Evolutionary conservation across 1,140 invertebrate genomes (phyloP), one percentile per base, ranked within the genome.

Genomic region (Metaphire vulgaris): DNA sequence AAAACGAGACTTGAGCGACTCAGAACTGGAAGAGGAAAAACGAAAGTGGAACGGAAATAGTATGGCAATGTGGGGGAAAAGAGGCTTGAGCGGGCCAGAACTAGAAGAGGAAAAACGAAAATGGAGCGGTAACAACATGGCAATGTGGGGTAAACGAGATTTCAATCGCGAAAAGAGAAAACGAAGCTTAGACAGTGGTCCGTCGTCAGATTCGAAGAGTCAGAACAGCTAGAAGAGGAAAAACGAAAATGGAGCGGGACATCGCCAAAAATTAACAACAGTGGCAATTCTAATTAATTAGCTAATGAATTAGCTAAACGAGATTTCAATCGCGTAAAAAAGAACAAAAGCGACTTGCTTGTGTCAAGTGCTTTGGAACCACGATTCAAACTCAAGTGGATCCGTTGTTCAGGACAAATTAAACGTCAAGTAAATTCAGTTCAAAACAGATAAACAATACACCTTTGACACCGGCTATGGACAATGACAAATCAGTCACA

Each of bases 11-110:
- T 12, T 30, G 41, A 16, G 31, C 29, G 26, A 33, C 32, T 69
- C 33, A 56, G 41, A 56, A 56, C 21, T 56, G 32, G 67, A 69
- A 6, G 67, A 69, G 26, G 67, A 69, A 69, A 69, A 69, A 26
- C 33, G 69, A 56, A 41, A 64, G 28, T 73, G 68, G 75, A 56
- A 29, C 1, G 33, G 56, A 26, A 76, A 72, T 41, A 72, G 32
- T 2, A 76, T 76, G 75, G 34, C 67, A 56, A 64, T 76, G 68
- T 76, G 75, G 75, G 75, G 75, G 0, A 76, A 76, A 29, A 31
- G 75, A 28, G 69, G 34, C 66, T 21, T 56, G 21, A 56, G 41
- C 21, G 41, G 41, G 41, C 41, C 6, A 56, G 41, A 56, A 56
- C 21, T 56, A 21, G 67, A 69, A 12, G 67, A 69, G 14, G 74